Conservation (phyloP, 2,888 invertebrate genomes). For the Agrilus mali region DNA sequence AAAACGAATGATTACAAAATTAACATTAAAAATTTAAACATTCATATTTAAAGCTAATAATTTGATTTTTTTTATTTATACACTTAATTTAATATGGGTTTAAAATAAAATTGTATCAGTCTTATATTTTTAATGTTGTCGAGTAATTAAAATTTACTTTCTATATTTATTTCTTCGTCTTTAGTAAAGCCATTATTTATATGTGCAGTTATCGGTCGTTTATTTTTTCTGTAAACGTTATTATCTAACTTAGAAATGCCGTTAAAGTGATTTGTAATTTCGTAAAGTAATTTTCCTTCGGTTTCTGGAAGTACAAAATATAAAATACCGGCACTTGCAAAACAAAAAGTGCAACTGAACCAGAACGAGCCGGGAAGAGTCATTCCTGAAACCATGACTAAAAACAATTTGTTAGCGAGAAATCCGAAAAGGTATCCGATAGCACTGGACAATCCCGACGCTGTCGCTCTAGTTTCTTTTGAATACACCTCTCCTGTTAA, state of each 20-base stretch:
- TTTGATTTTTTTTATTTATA: too few relatives aligned
- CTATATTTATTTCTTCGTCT: too few relatives aligned
- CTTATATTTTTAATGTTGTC: too few relatives aligned
- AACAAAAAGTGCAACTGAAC: constrained; percentile 50
- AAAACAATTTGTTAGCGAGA: constrained; percentile 59
- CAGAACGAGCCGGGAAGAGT: constrained; percentile 62
- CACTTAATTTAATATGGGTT: too few relatives aligned
- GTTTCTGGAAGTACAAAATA: constrained; percentile 69
- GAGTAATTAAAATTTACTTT: too few relatives aligned
- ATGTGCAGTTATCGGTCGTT: not conserved
- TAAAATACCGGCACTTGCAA: constrained; percentile 49
- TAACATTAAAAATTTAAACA: too few relatives aligned
- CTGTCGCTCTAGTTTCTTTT: constrained; percentile 53
- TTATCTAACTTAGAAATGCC: constrained; percentile 42
- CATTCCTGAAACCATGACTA: constrained; percentile 47
- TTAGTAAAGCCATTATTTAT: too few relatives aligned
- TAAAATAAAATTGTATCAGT: too few relatives aligned
- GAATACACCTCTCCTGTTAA: constrained; percentile 67
- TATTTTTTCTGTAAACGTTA: constrained; percentile 30
- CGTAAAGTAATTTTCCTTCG: constrained; percentile 60
- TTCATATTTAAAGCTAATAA: too few relatives aligned
- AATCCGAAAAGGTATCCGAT: constrained; percentile 67
- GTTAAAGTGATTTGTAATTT: constrained; percentile 58
- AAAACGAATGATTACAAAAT: too few relatives aligned
- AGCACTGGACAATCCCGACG: constrained; percentile 60